Evolutionary conservation across 2,113 vertebrate genomes (phyloP), one percentile per base, ranked within the genome.

Genomic region (Melanostigma gelatinosum): DNA sequence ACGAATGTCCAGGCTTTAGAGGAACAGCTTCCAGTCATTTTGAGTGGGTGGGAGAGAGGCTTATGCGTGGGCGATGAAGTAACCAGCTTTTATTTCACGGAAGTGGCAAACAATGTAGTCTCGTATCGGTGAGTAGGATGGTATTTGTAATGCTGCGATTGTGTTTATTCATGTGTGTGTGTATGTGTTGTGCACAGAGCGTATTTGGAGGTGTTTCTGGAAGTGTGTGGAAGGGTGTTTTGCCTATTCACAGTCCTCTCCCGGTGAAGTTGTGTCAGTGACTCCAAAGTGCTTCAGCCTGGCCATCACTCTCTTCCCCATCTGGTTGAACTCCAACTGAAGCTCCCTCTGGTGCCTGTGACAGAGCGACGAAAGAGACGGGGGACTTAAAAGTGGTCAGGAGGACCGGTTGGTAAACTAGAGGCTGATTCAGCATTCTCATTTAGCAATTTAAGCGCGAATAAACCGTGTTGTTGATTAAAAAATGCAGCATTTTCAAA

Each of bases 11-110:
- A 75, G 79, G 58, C 58, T 87, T 80, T 77, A 40, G 60, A 67
- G 71, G 77, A 70, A 69, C 65, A 84, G 64, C 76, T 84, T 62
- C 44, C 34, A 69, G 79, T 69, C 78, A 79, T 72, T 77, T 54
- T 84, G 77, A 86, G 85, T 79, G 79, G 80, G 88, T 65, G 77
- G 76, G 55, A 79, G 72, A 54, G 55, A 75, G 81, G 80, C 63
- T 82, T 77, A 72, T n/a, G 62, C 68, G 83, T 88, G 86, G 82
- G 84, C 16, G 77, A 52, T 60, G 64, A 77, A 69, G 60, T 77
- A 73, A 77, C 67, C 75, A 69, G 79, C 79, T 80, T 83, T 55
- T 70, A 77, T 86, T 82, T 73, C 44, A 54, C 76, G 79, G 50
- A 75, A 57, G 83, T 58, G 68, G 73, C 48, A 71, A 27, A 63